Base-by-base conservation (phyloP, 2,888 invertebrate species). In the Latrodectus hesperus region DNA sequence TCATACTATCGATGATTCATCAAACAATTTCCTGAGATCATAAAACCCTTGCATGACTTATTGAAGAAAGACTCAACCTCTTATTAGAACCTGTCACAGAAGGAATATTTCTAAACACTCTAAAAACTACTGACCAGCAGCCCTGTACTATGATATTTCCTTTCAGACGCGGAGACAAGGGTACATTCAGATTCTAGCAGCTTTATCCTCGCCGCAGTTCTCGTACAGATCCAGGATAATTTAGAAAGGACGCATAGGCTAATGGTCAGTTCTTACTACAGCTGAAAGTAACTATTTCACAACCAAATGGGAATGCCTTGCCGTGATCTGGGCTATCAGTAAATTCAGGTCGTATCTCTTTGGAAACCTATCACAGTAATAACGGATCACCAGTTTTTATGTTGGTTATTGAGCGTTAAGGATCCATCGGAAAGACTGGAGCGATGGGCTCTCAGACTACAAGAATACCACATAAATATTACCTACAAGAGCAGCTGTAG, bases 361-460 rank as follows among this genome's bases (percentile, higher is more conserved):
- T 65, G 90, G 89, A 12, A 80, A 67, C 80, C 86, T 49, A 90
- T 91, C n/a, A 75, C 65, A 16, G 68, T 90, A 2, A 71, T 90
- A 53, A 91, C 90, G 5, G 91, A 91, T 64, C 91, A 91, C 67
- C 71, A 87, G 11, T 78, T 89, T 60, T 75, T 16, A 55, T 10
- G 67, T 17, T 67, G 12, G 67, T 67, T 14, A 1, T 1, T 4
- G 10, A 67, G 4, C 16, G 55, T 55, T 55, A 55, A 55, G 55
- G 55, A 2, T 55, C 55, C 55, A 55, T 55, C 55, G 55, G 73
- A 22, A 75, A 75, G 93, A 55, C 89, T 93, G 0, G 92, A 91
- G 0, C 88, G 93, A 64, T 93, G 93, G 93, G 92, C 92, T 0
- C 67, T 93, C 10, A 88, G 90, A n/a, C 83, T 93, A 1, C 92